Evolutionary conservation across 2,113 vertebrate species (phyloP), one percentile per base, ranked within the genome.

Genomic region (Gnathonemus longibarbis): DNA sequence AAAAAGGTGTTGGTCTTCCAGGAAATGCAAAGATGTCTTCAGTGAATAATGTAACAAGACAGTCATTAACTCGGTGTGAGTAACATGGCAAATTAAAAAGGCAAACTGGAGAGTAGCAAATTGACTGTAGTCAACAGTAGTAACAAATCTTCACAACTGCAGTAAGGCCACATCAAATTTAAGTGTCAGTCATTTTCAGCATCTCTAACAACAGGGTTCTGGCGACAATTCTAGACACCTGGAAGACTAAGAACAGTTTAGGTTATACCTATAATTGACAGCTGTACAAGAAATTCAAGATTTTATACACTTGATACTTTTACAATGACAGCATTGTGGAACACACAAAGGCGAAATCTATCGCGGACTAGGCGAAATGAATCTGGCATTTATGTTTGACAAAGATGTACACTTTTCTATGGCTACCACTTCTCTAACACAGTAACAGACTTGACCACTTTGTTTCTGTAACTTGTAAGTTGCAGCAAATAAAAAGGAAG

Each of bases 161-260:
- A 92, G 92, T 96, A 96, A 96, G 96, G 96, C 96, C 96, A 96
- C 95, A 93, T 96, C 91, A 86, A 95, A 95, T 94, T 93, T 93
- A 94, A 94, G 92, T 92, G 91, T 94, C 92, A 84, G 48, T 92
- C 90, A 62, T 66, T 53, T 91, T 90, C 87, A 89, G 77, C 74
- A 46, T 31, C 31, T 88, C 56, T n/a, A 49, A 88, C 62, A 39
- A 89, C 53, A 19, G 66, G 80, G 80, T 66, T 90, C 85, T 42
- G 52, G 49, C 87, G 80, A 90, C n/a, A 87, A 87, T 77, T 31
- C 39, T 50, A 53, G 80, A 89, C 53, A 89, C 77, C 89, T 74
- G 89, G 84, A 90, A 90, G 89, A 90, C 89, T 70, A 85, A 46
- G 53, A 87, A 31, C 27, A 52, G 46, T 53, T 62, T 49, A 88